Base-by-base conservation (phyloP, 2,888 invertebrate species). In the Helicoverpa assulta region DNA sequence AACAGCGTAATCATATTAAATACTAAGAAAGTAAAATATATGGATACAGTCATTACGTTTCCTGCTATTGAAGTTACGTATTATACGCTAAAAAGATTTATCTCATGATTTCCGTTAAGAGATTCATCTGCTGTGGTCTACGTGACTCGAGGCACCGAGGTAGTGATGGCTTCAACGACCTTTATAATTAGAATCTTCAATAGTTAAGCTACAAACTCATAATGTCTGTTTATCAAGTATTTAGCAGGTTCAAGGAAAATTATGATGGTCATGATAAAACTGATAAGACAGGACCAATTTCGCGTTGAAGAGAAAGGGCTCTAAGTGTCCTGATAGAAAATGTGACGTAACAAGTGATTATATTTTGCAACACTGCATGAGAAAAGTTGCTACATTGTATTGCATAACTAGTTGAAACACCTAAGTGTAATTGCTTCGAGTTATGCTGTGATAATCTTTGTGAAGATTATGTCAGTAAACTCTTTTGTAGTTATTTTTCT, bases 391-490 rank as follows among this genome's bases (percentile, higher is more conserved):
- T 29, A 57, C 47, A 43, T 43, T 52, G 26, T 51, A 63, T 84
- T 77, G 64, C 85, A 33, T 68, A 75, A 84, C 55, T 50, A 14
- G 52, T 57, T 69, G 85, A 54, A 82, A 82, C n/a, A 21, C 5
- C 43, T 21, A n/a, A 5, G 40, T 14, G 14, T 47, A 47, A 47
- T n/a, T n/a, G 47, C n/a, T 47, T 52, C 26, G 5, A 64, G 12
- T 50, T 26, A 26, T 26, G 26, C 26, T 33, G 50, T 54, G 7
- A 19, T 5, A 19, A 33, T 47, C n/a, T 29, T 60, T 56, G 5
- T 16, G 54, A 21, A 40, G 21, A 14, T 18, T 51, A 43, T n/a
- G 1, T 8, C 33, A 62, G 58, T 59, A 2, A 53, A 66, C 51
- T 16, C 18, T 19, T 53, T 8, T 57, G 26, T 56, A 19, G 16